Percentiles rank a stretch among this genome's conserved stretches.
These are phyloP conservation scores for Anoura caudifer DNA, from an alignment of 2,113 vertebrate species.

Conservation along the genomic window DNA sequence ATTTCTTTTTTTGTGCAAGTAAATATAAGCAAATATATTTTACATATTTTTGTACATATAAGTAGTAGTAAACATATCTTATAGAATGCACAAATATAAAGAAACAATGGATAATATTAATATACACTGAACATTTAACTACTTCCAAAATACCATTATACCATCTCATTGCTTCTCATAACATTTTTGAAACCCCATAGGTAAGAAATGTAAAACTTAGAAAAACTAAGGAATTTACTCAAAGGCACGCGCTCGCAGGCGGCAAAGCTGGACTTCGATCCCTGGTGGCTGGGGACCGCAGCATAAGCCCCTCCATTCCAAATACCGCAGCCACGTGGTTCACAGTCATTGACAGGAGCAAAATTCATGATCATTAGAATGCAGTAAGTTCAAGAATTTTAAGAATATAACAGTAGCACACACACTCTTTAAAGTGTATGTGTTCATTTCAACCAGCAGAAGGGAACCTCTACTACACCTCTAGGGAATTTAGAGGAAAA, in stretches of 20 bases:
- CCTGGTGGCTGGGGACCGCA: not conserved
- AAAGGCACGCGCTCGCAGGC: not conserved
- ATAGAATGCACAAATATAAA: not conserved
- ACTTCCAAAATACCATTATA: not conserved
- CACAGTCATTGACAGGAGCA: not conserved
- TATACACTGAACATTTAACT: not conserved
- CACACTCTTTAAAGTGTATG: not conserved
- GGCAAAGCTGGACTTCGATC: not conserved
- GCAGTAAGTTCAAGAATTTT: not conserved
- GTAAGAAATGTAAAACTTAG: not conserved
- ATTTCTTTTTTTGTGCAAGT: not conserved
- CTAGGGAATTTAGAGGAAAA: not conserved
- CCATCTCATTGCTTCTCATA: not conserved
- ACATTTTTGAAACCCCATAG: not conserved
- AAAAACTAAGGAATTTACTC: not conserved
- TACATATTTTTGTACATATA: not conserved
- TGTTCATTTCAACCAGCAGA: not conserved
- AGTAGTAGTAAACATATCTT: not conserved
- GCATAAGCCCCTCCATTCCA: not conserved
- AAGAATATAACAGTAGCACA: not conserved
- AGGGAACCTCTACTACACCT: not conserved
- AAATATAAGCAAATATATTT: not conserved
- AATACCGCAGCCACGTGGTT: not conserved
- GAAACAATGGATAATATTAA: not conserved
- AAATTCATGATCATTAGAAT: not conserved